Evolutionary conservation across 1,140 invertebrate species (phyloP).

Genomic region (Streblospio benedicti): DNA sequence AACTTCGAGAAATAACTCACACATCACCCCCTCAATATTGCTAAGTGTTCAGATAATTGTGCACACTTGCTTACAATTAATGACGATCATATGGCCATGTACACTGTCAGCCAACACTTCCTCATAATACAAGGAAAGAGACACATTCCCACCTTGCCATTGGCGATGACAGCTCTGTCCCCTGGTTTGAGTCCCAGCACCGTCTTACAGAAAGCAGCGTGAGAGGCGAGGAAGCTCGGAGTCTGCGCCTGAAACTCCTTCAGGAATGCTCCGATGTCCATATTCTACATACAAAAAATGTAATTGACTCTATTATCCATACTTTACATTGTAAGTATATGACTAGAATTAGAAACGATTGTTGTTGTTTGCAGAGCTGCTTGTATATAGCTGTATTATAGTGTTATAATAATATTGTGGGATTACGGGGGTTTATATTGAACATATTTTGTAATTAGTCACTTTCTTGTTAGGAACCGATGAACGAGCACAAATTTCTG

Average conservation of each 20-base stretch:
- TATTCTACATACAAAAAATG: slow-evolving; percentile 32
- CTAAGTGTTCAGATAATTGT: too few relatives aligned
- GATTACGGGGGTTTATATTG: too few relatives aligned
- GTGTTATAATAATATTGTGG: not conserved
- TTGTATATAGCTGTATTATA: not conserved
- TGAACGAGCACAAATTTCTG: too few relatives aligned
- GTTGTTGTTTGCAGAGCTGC: not conserved
- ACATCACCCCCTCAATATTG: too few relatives aligned
- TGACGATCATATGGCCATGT: too few relatives aligned
- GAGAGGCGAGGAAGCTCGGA: slow-evolving; percentile 47
- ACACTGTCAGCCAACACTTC: too few relatives aligned
- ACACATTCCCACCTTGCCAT: slow-evolving; percentile 79
- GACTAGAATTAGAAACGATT: not conserved
- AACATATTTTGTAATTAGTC: too few relatives aligned
- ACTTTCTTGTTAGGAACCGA: too few relatives aligned
- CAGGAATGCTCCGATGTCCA: slow-evolving; percentile 45
- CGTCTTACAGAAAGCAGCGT: slow-evolving; percentile 50
- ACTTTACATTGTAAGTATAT: not conserved
- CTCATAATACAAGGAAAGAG: too few relatives aligned
- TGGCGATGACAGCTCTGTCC: slow-evolving; percentile 66
- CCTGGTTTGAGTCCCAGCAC: slow-evolving; percentile 50
- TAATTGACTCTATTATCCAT: not conserved
- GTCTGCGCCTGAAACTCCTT: slow-evolving; percentile 34
- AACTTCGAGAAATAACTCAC: too few relatives aligned
- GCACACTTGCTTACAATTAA: too few relatives aligned